A percentile compares a stretch with the other conserved stretches of the same genome.
Evolutionary conservation across 2,113 vertebrate genomes (phyloP).

Genomic region (Fulmarus glacialis): DNA sequence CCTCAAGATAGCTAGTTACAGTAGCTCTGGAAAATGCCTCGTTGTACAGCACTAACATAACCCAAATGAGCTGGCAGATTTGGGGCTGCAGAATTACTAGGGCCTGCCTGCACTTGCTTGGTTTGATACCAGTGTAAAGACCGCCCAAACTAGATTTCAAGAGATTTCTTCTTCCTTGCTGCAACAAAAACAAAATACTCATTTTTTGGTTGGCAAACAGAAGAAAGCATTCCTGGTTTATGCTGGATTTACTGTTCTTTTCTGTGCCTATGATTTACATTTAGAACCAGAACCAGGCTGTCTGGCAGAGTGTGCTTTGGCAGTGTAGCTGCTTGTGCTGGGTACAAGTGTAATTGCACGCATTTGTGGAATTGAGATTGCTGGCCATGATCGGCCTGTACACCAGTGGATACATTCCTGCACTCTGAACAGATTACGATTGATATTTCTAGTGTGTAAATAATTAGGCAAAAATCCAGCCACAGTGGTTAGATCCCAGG

Average conservation of each 20-base stretch:
- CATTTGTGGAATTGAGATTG: background rate
- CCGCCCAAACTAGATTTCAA: background rate
- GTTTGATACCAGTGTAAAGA: background rate
- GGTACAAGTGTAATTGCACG: background rate
- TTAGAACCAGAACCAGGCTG: background rate
- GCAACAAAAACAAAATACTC: background rate
- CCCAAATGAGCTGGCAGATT: background rate
- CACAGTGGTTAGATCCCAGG: background rate
- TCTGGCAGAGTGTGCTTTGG: background rate
- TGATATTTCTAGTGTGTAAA: background rate
- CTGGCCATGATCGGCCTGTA: background rate
- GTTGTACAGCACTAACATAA: rapidly evolving
- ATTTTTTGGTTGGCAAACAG: background rate
- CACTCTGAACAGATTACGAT: background rate
- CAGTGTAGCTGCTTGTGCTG: rapidly evolving
- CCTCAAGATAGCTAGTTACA: background rate
- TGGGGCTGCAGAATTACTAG: background rate
- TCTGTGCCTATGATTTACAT: background rate
- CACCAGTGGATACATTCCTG: background rate
- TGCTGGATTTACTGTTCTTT: slow-evolving; percentile 39
- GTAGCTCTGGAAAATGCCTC: background rate
- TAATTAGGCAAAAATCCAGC: background rate
- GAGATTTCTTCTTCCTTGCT: background rate
- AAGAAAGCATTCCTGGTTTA: slow-evolving; percentile 7
- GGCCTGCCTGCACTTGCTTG: background rate